phyloP scores from a whole-genome alignment of 2,113 vertebrate genomes.

The Oceanodroma tethys region DNA sequence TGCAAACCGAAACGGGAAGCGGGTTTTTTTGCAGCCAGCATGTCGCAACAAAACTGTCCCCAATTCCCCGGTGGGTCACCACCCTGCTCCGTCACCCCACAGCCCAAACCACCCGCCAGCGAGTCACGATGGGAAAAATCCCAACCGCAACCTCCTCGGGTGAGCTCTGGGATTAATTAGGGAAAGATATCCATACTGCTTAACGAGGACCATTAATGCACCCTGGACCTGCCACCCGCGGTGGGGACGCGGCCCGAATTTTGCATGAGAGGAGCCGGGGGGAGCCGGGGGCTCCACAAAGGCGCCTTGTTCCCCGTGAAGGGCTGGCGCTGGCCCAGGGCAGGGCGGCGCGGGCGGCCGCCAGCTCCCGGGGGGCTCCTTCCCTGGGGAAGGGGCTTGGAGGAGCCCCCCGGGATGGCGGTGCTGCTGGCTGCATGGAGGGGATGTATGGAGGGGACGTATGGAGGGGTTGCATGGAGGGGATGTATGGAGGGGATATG shows the following conservation, averaged over 20 bases:
- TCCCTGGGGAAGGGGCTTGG: background rate
- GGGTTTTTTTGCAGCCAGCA: background rate
- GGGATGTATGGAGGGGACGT: background rate
- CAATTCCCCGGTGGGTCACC: background rate
- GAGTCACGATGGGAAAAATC: background rate
- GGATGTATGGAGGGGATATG: background rate
- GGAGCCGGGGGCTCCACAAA: background rate
- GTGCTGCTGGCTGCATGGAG: background rate
- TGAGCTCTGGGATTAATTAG: background rate
- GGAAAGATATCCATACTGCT: background rate
- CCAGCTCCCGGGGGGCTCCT: background rate
- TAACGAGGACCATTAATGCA: accelerated
- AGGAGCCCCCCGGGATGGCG: background rate
- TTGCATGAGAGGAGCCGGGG: accelerated
- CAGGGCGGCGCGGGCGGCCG: accelerated
- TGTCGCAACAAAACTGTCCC: background rate
- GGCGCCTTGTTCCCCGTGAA: accelerated
- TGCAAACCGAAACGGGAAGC: background rate
- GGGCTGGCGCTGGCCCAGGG: background rate
- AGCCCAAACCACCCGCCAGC: background rate
- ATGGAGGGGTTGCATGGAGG: background rate
- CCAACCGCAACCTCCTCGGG: background rate
- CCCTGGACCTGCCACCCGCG: accelerated
- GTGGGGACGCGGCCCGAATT: background rate
- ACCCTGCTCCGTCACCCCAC: background rate